Conservation (phyloP, 2,113 vertebrate genomes). For the Spermophilus dauricus region DNA sequence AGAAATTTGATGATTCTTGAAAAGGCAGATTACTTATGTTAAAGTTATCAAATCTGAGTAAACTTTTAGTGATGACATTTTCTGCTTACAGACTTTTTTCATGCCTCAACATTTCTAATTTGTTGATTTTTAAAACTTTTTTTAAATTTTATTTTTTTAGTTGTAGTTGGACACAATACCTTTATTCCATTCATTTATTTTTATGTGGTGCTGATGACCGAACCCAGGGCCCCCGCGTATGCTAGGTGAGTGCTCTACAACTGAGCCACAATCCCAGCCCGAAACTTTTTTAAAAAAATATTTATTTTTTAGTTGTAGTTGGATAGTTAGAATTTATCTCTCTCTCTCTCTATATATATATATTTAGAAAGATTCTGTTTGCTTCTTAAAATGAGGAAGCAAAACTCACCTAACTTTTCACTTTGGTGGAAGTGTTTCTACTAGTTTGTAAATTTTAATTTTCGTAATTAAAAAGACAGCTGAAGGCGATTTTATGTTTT, state of each 20-base stretch:
- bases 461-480: not conserved
- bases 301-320: no score
- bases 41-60: slow-evolving; percentile 4
- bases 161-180: no score
- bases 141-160: not conserved
- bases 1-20: slow-evolving; percentile 32
- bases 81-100: not conserved
- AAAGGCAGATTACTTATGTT: not conserved
- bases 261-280: no score
- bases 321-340: no score
- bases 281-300: no score
- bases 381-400: slow-evolving; percentile 38
- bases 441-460: slow-evolving; percentile 41
- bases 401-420: slow-evolving; percentile 14
- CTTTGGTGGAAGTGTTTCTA: slow-evolving; percentile 16
- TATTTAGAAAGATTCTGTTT: no score
- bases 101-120: slow-evolving; percentile 26
- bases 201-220: no score
- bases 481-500: slow-evolving; percentile 20
- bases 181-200: no score
- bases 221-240: no score
- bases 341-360: no score
- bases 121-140: not conserved
- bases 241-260: no score
- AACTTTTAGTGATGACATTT: slow-evolving; percentile 12